Evolutionary conservation across 64 coral and sea anemone genomes (phyloP), one percentile per base, ranked within the genome.

Genomic region (Porites australiensis): DNA sequence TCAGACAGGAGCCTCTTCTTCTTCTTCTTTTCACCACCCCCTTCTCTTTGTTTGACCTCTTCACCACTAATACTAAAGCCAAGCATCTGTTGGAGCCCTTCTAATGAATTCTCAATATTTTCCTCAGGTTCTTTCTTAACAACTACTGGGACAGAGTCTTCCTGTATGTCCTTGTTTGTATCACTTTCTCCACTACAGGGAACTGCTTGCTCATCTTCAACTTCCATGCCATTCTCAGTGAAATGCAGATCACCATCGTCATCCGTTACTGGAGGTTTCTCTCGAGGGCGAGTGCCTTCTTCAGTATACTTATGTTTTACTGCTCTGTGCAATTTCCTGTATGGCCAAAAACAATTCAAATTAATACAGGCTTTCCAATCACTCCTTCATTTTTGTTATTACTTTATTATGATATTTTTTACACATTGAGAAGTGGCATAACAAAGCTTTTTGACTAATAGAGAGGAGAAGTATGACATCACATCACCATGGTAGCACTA

Each of bases 11-110:
- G 81, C 81, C 63, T 50, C 59, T 83, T 64, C 62, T 64, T 82
- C 27, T 37, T 37, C 59, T 83, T 83, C 44, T 47, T 82, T 20
- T 50, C 13, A 10, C 9, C 20, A 18, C 61, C 44, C 1, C 51
- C 44, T 8, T 46, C 45, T 3, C 21, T 67, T 9, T 67, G 6
- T 50, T 83, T 66, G 14, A 50, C 61, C 13, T 13, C 81, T 43
- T 83, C 81, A 12, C 68, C 81, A 66, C 63, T 83, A 13, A 82
- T 82, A 13, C 44, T 48, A 47, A 48, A 64, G 3, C 79, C 79
- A 49, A 83, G 81, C 62, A 64, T 67, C 63, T 83, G 46, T 22
- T 83, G 62, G 68, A 83, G 45, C 22, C 81, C 81, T 21, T 83
- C 81, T 16, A 50, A 49, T 44, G 63, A 67, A 50, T 83, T 83